A percentile compares a stretch with the other conserved stretches of the same genome.
Conservation (phyloP, 2,797 vertebrate genomes). For the Danio jaintianensis region DNA sequence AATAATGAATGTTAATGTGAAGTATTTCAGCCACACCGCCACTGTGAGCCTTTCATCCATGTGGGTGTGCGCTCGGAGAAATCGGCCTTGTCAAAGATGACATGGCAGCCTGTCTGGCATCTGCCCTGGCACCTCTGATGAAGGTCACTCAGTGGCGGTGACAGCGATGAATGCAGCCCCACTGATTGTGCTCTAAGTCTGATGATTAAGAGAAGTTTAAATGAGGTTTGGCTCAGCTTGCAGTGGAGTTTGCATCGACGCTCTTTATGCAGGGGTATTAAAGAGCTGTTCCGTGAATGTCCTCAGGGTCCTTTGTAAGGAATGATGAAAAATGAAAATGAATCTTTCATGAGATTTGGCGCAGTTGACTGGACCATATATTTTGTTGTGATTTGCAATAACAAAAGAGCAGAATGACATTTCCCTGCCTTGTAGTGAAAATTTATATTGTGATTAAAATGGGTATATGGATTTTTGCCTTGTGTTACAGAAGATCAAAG, state of each 20-base stretch:
- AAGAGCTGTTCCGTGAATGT: slow-evolving; percentile 58
- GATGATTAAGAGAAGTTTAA: slow-evolving; percentile 60
- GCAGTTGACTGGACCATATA: slow-evolving; percentile 64
- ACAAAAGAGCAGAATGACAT: slow-evolving; percentile 65
- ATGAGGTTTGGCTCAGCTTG: slow-evolving; percentile 56
- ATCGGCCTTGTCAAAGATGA: slow-evolving; percentile 31
- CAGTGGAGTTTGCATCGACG: slow-evolving; percentile 45
- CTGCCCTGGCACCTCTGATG: slow-evolving; percentile 36
- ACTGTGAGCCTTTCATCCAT: slow-evolving; percentile 64
- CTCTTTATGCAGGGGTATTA: slow-evolving; percentile 55
- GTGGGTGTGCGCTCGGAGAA: slow-evolving; percentile 21
- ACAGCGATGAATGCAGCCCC: slow-evolving; percentile 44
- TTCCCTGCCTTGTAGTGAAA: slow-evolving; percentile 61
- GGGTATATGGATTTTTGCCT: slow-evolving; percentile 56
- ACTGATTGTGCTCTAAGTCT: slow-evolving; percentile 48
- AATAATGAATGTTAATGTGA: slow-evolving; percentile 58
- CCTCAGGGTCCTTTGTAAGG: slow-evolving; percentile 60
- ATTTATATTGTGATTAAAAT: slow-evolving; percentile 65
- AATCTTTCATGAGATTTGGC: slow-evolving; percentile 66
- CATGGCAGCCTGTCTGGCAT: slow-evolving; percentile 42
- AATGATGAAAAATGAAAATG: slow-evolving; percentile 65
- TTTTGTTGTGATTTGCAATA: slow-evolving; percentile 67
- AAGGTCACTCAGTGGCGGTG: slow-evolving; percentile 47
- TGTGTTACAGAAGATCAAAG: slow-evolving; percentile 60
- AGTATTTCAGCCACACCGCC: slow-evolving; percentile 40